These are phyloP conservation scores for Dromiciops gliroides DNA, from an alignment of 2,113 vertebrate genomes.

Conservation along the genomic window DNA sequence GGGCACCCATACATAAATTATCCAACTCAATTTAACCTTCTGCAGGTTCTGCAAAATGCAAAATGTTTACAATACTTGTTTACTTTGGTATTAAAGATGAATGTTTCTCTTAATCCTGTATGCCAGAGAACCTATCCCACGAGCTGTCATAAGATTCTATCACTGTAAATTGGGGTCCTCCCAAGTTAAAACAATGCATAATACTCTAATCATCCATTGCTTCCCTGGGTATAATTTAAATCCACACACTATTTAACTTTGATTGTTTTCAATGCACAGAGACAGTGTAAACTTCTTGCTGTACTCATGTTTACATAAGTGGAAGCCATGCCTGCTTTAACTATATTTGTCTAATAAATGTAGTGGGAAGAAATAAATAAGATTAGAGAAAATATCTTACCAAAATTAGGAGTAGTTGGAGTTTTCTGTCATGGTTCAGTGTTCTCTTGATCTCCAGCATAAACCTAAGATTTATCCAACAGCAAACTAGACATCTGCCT, in stretches of 20 bases:
- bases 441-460: background rate
- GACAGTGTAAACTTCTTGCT: background rate
- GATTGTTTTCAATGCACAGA: conserved; percentile 33
- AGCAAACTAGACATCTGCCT: background rate
- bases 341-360: background rate
- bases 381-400: background rate
- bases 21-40: conserved; percentile 8
- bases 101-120: background rate
- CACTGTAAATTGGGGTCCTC: conserved; percentile 8
- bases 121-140: conserved; percentile 36
- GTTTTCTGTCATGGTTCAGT: background rate
- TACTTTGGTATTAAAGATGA: conserved; percentile 27
- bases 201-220: conserved; percentile 9
- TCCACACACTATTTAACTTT: conserved; percentile 26
- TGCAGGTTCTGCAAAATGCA: background rate
- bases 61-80: conserved; percentile 18
- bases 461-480: background rate
- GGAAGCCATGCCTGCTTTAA: conserved; percentile 14
- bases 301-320: conserved; percentile 27
- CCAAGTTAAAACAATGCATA: conserved; percentile 6
- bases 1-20: conserved; percentile 3
- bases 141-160: background rate
- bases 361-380: conserved; percentile 6
- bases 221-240: conserved; percentile 40
- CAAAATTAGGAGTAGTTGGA: background rate